Evolutionary conservation across 2,797 vertebrate species (phyloP).

Genomic region (Cercopithecus neglectus): DNA sequence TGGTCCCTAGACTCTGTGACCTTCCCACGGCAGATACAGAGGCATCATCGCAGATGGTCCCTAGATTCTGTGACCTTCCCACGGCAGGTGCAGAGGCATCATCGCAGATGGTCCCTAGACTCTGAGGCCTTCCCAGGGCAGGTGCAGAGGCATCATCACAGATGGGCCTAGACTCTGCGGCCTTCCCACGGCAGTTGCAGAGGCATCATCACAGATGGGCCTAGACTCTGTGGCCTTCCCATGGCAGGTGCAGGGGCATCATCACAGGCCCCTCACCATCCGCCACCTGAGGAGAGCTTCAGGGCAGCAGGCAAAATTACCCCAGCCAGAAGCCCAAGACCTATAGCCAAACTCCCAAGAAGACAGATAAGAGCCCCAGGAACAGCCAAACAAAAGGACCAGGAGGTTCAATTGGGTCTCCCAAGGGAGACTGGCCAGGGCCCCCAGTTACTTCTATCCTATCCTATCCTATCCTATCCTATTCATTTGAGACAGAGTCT

Average conservation of each 20-base stretch:
- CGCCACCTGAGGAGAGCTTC: background rate
- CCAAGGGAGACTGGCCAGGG: background rate
- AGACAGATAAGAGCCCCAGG: rapidly evolving
- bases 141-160: no score
- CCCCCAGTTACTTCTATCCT: no score
- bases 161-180: rapidly evolving
- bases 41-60: rapidly evolving
- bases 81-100: rapidly evolving
- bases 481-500: background rate
- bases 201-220: rapidly evolving
- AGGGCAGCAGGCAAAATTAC: background rate
- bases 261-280: background rate
- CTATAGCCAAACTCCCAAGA: background rate
- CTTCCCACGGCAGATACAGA: background rate
- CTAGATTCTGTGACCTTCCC: background rate
- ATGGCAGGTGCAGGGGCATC: rapidly evolving
- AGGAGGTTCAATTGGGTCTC: background rate
- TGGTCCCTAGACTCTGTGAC: rapidly evolving
- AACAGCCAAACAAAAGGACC: background rate
- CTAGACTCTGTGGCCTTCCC: background rate
- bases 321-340: background rate
- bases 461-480: no score
- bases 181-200: background rate
- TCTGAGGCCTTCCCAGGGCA: rapidly evolving
- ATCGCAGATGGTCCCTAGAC: rapidly evolving